Evolutionary conservation across 2,797 vertebrate species (phyloP).

Genomic region (Echeneis naucrates): DNA sequence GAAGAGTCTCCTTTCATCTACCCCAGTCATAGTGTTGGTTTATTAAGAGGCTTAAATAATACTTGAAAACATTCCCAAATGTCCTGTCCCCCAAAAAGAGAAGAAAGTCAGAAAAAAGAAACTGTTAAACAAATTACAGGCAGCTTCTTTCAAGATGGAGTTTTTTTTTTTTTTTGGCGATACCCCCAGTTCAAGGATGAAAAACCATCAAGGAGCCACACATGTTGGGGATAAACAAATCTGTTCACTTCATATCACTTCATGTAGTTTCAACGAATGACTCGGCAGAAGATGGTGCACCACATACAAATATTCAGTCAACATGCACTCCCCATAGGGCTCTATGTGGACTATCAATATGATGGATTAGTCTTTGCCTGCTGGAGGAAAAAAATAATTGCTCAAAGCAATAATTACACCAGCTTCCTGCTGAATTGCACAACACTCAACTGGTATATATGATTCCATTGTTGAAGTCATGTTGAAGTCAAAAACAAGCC

Average conservation of each 20-base stretch:
- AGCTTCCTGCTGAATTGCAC: constrained; percentile 61
- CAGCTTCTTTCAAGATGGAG: constrained; percentile 43
- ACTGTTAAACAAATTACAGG: constrained; percentile 33
- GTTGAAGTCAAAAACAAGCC: constrained; percentile 41
- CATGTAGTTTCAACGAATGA: constrained; percentile 47
- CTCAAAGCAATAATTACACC: constrained; percentile 78
- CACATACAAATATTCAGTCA: constrained; percentile 72
- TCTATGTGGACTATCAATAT: constrained; percentile 76
- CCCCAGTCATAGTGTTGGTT: constrained; percentile 61
- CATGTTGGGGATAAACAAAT: not conserved
- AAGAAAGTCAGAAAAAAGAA: constrained; percentile 9
- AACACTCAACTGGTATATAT: constrained; percentile 53
- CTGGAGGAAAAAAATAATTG: constrained; percentile 76
- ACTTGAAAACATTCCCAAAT: constrained; percentile 64
- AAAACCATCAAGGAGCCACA: constrained; percentile 36
- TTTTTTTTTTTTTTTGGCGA: constrained; percentile 58
- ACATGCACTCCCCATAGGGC: constrained; percentile 58
- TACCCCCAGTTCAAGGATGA: constrained; percentile 25
- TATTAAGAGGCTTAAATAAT: constrained; percentile 70
- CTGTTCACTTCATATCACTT: constrained; percentile 37
- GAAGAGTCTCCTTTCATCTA: constrained; percentile 69
- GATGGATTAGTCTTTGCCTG: constrained; percentile 78
- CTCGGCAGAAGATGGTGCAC: constrained; percentile 51
- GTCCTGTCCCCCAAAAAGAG: constrained; percentile 44
- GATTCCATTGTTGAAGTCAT: constrained; percentile 58